Evolutionary conservation across 2,113 vertebrate genomes (phyloP), one percentile per base, ranked within the genome.

Genomic region (Circaetus gallicus): DNA sequence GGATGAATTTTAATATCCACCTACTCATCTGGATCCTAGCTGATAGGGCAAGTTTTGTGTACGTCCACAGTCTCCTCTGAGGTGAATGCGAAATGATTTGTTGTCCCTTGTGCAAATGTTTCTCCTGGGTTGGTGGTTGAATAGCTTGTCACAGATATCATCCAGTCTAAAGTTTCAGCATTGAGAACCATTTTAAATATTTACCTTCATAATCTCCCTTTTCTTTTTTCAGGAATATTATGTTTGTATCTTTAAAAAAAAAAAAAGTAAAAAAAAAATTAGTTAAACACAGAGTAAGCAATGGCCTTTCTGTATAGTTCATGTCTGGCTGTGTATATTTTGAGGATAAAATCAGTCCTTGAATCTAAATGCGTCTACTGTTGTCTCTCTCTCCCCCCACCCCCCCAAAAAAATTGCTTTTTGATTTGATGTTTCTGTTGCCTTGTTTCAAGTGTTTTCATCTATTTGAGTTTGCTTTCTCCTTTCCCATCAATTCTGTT

Each of bases 311-410:
- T 69, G 1, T 40, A 32, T 10, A 21, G 34, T 82, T 91, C 58
- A 40, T 24, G 4, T 69, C 19, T 74, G 7, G n/a, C 28, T 58
- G 10, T 78, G 8, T 79, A 13, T 71, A 34, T 91, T 89, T 77
- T 78, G 32, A 52, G 14, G 7, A 50, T 66, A 78, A 89, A 84
- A 70, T 38, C 62, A 5, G 40, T 53, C 28, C 28, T 91, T 81
- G 20, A 82, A 71, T 63, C 19, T 58, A 53, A 88, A 78, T 43
- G 17, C 26, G 11, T 53, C 32, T 85, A 25, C 32, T 83, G 6
- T 10, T 77, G 5, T 81, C 3, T n/a, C 8, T 22, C 9, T 58
- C 5, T n/a, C 6, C 21, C 2, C 12, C 3, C 3, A 3, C 9
- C 34, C 3, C 7, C 9, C 19, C 7, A 9, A 26, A 80, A 31